Evolutionary conservation across 2,888 invertebrate species (phyloP).

Genomic region (Andricus quercusramuli): DNA sequence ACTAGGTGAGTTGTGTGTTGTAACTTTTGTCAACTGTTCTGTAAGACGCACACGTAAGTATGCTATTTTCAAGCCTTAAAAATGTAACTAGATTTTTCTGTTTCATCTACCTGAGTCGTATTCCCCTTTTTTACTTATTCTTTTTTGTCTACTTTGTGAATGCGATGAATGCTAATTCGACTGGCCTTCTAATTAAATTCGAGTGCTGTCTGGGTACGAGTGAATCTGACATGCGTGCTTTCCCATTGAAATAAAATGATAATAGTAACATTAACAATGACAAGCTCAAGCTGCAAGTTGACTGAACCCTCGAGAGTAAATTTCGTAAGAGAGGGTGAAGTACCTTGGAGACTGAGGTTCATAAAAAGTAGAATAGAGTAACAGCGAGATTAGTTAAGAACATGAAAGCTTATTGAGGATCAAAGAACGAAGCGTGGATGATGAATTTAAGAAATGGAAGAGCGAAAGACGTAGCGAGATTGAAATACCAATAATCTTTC

Average conservation of each 20-base stretch:
- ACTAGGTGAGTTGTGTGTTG: background rate
- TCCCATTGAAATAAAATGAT: constrained; percentile 27
- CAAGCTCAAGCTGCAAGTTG: constrained; percentile 31
- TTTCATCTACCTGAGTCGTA: background rate
- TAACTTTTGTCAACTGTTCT: constrained; percentile 2
- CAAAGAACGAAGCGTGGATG: background rate
- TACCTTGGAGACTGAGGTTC: constrained; percentile 17
- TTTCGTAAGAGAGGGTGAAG: background rate
- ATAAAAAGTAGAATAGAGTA: constrained; percentile 31
- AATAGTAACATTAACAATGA: constrained; percentile 30
- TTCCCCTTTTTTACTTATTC: constrained; percentile 10
- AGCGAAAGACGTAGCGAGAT: background rate
- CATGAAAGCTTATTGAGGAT: constrained; percentile 59
- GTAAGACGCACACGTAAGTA: constrained; percentile 48
- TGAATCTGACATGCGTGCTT: constrained; percentile 33
- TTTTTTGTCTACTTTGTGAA: constrained; percentile 11
- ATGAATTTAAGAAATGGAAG: background rate
- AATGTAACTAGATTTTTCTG: background rate
- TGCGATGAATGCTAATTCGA: constrained; percentile 30
- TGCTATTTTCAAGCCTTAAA: constrained; percentile 21
- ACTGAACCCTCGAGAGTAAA: background rate
- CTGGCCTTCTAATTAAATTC: constrained; percentile 25
- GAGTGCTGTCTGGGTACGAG: constrained; percentile 34
- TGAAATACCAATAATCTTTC: constrained; percentile 56
- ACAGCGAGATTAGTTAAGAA: constrained; percentile 44